Percentiles rank a stretch among this genome's conserved stretches.
Evolutionary conservation across 2,113 vertebrate species (phyloP).

Genomic region (Syngnathus floridae): DNA sequence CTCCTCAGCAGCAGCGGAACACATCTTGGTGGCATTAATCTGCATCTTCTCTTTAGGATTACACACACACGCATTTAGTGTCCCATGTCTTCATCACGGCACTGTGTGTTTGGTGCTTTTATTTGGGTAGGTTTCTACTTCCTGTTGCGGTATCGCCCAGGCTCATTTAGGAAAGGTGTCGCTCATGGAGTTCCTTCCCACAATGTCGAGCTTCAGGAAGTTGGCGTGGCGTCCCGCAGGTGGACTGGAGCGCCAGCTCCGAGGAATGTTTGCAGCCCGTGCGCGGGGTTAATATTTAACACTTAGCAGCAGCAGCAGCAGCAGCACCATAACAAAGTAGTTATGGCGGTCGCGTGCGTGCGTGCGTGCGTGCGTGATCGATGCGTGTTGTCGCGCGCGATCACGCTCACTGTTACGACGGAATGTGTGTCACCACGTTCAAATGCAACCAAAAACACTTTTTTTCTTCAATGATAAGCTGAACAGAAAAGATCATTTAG

Average conservation of each 20-base stretch:
- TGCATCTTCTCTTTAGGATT: constrained; percentile 61
- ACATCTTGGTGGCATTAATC: constrained; percentile 62
- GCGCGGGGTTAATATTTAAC: constrained; percentile 68
- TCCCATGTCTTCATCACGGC: constrained; percentile 6
- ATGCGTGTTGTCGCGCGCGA: constrained; percentile 38
- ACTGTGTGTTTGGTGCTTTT: not conserved
- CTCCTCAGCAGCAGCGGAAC: constrained; percentile 62
- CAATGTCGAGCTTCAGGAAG: constrained; percentile 50
- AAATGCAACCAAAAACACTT: too few species aligned
- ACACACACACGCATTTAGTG: constrained; percentile 30
- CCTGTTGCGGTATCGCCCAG: not conserved
- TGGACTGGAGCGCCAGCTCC: constrained; percentile 45
- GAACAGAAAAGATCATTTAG: too few species aligned
- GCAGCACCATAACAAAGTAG: constrained; percentile 50
- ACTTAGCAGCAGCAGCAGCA: constrained; percentile 2
- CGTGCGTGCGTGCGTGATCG: constrained; percentile 45
- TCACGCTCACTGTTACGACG: not conserved
- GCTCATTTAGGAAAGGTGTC: not conserved
- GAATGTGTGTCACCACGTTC: not conserved
- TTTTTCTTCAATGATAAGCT: too few species aligned
- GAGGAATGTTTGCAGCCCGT: constrained; percentile 52
- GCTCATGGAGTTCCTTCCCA: constrained; percentile 50
- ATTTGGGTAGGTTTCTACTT: not conserved
- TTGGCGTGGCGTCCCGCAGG: constrained; percentile 54
- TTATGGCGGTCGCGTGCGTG: constrained; percentile 42